Evolutionary conservation across 2,888 invertebrate genomes (phyloP), one percentile per base, ranked within the genome.

Genomic region (Auanema freiburgensis): DNA sequence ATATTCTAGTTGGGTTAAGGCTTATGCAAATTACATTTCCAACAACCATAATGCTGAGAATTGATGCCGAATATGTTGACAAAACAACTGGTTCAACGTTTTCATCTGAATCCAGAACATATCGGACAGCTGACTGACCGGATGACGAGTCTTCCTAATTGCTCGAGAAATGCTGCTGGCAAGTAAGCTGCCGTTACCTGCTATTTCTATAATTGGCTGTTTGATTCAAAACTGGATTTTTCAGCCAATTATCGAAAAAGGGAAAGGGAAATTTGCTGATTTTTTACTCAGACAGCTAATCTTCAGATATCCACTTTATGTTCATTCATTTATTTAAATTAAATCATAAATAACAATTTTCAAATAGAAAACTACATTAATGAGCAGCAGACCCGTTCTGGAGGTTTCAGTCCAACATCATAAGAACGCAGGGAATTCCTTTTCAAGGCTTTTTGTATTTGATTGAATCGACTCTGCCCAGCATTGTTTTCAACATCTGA

Each of bases 341-440:
- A 60, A 59, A 14, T 59, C 23, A 41, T n/a, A 40, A 57, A 59
- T n/a, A 24, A 60, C 21, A 56, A 46, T 46, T 46, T 18, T 11
- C 11, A 43, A 53, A 51, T 11, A 46, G 10, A 40, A 12, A 23
- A 46, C 68, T 59, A 77, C 72, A 72, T 74, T 6, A 80, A 68
- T 6, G 66, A 53, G 55, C 80, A 80, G 56, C 80, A 80, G 54
- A 74, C 77, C 56, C 78, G 61, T 41, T 78, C 77, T 1, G 80
- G 79, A 2, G 78, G 74, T 52, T 72, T 64, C 18, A 76, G 52
- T 33, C 33, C 33, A 33, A 33, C 33, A 56, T 74, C 72, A 44
- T 62, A 61, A 23, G 61, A 57, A 23, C 65, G 62, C 5, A 63
- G 21, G 57, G 59, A 41, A 61, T 67, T 51, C 55, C 65, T 53